Percentiles rank a stretch among this genome's conserved stretches.
Evolutionary conservation across 1,140 invertebrate genomes (phyloP).

Genomic region (Brachionus rubens): DNA sequence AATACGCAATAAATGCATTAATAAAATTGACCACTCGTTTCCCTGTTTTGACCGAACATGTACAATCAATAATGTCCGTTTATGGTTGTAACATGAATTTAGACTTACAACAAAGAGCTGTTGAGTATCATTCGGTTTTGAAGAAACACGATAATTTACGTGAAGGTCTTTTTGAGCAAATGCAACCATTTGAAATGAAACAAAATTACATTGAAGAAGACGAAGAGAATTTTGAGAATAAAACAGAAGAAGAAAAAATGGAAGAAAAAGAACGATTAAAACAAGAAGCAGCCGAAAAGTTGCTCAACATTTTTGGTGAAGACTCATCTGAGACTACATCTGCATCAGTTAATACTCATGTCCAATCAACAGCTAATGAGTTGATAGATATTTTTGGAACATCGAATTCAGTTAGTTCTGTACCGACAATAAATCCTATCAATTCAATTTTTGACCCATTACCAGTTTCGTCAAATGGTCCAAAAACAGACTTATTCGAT

Average conservation of each 20-base stretch:
- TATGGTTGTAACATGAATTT: slow-evolving; percentile 47
- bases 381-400: not conserved
- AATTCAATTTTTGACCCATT: no score
- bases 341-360: not conserved
- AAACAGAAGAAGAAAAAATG: slow-evolving; percentile 12
- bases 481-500: not conserved
- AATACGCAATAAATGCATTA: slow-evolving; percentile 45
- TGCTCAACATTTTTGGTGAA: slow-evolving; percentile 26
- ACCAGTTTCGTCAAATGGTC: not conserved
- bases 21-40: slow-evolving; percentile 39
- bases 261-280: slow-evolving; percentile 19
- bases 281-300: not conserved
- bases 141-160: slow-evolving; percentile 5
- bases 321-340: not conserved
- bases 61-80: slow-evolving; percentile 41
- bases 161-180: slow-evolving; percentile 40
- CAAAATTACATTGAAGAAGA: not conserved
- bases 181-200: slow-evolving; percentile 28
- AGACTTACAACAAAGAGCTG: slow-evolving; percentile 41
- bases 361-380: not conserved
- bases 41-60: not conserved
- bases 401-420: not conserved
- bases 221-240: not conserved
- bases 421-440: no score
- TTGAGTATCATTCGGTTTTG: slow-evolving; percentile 30